Base-by-base conservation (phyloP, 2,113 vertebrate genomes). In the Miniopterus natalensis region DNA sequence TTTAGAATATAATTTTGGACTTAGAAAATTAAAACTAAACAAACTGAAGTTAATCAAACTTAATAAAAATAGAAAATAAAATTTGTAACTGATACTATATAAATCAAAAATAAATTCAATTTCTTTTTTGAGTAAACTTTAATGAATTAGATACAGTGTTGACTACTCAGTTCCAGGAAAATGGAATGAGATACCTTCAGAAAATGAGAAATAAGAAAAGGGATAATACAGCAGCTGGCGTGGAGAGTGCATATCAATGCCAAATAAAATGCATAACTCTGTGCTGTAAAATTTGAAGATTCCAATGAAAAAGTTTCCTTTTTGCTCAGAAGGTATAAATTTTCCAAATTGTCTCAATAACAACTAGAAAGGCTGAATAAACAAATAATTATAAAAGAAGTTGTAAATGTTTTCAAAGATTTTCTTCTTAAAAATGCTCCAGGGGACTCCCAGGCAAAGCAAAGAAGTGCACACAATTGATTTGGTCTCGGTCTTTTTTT, bases 11-110 rank as follows among this genome's bases (percentile, higher is more conserved):
- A 84, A 77, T 71, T 87, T 66, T 71, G 45, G 51, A 49, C 9
- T 68, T 71, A 83, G 36, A 81, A 94, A 92, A 73, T 81, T 85
- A 63, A 85, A 96, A 93, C 4, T 93, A 66, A 97, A 51, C 18
- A 49, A 85, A 73, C 15, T 14, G 68, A 91, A 89, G 53, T 57
- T 84, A 68, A 85, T 61, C 8, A 42, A 92, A 84, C 88, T 29
- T 84, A 78, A 94, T 59, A 78, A 81, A 78, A 74, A 61, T 51
- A 25, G 4, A 66, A 81, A 94, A 49, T 78, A 2, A 20, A 81
- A 68, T 80, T 66, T 92, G 29, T 49, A 92, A 63, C 4, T 63
- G 88, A n/a, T 68, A 59, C 74, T 91, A 71, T 59, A 14, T 27
- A 90, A 78, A 84, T 92, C 25, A 83, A 70, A 84, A 81, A 68